Percentiles rank a stretch among this genome's conserved stretches.
Evolutionary conservation across 2,888 invertebrate species (phyloP).

Genomic region (Erpobdella octoculata): DNA sequence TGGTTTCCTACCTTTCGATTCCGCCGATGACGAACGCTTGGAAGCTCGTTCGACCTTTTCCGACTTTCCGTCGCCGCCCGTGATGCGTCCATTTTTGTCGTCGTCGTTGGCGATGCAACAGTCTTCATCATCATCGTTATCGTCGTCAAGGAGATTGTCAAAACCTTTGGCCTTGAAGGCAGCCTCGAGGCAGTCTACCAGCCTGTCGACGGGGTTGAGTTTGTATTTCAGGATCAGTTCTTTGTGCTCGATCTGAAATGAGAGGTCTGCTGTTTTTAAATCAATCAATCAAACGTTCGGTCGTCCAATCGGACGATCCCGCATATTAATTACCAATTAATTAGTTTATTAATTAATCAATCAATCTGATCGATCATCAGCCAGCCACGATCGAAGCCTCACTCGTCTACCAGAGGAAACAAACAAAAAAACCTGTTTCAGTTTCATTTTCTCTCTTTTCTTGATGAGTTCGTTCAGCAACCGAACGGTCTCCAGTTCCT

Average conservation of each 20-base stretch:
- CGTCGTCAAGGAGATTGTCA: neutral
- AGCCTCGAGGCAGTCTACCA: neutral
- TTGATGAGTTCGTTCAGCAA: slow-evolving; percentile 86
- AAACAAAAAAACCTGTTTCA: neutral
- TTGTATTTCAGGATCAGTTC: neutral
- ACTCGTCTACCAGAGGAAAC: neutral
- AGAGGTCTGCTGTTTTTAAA: neutral
- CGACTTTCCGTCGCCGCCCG: neutral
- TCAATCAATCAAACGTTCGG: neutral
- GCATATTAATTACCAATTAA: no score
- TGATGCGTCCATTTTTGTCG: neutral
- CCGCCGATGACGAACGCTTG: no score
- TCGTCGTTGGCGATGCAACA: neutral
- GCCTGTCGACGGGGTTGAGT: neutral
- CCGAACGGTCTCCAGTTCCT: slow-evolving; percentile 83
- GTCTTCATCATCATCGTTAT: neutral
- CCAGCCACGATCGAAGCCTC: neutral
- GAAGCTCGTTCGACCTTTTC: no score
- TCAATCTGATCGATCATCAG: neutral
- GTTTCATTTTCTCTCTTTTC: slow-evolving; percentile 59
- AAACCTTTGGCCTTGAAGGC: neutral
- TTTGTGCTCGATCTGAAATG: neutral
- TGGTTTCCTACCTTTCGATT: no score
- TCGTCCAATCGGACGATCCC: neutral
- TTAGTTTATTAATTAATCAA: neutral